Evolutionary conservation across 2,888 invertebrate genomes (phyloP).

Genomic region (Nephrotoma guestfalica): DNA sequence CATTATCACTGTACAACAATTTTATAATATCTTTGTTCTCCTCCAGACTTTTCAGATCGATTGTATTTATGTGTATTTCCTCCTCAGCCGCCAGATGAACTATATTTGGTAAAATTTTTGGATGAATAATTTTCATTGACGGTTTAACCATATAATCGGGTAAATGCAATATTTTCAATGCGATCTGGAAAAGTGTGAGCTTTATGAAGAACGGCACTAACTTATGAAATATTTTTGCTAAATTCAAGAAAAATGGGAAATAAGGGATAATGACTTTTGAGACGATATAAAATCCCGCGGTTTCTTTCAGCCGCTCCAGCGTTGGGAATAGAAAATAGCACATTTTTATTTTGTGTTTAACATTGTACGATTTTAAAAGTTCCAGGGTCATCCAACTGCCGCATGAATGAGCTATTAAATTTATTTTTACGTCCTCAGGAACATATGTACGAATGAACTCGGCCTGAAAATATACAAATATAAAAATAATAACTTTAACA

Average conservation of each 20-base stretch:
- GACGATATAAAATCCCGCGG: constrained; percentile 18
- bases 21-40: constrained; percentile 42
- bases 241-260: not conserved
- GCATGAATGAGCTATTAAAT: constrained; percentile 82
- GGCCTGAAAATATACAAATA: constrained; percentile 22
- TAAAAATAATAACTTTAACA: too few relatives aligned
- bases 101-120: constrained; percentile 39
- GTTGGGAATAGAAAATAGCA: constrained; percentile 75
- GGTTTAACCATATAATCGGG: not conserved
- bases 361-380: constrained; percentile 42
- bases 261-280: not conserved
- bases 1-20: constrained; percentile 56
- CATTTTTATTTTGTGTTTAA: constrained; percentile 41
- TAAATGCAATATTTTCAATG: not conserved
- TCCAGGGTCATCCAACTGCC: constrained; percentile 74
- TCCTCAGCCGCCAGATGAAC: constrained; percentile 55
- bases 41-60: constrained; percentile 43
- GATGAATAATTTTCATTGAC: constrained; percentile 27
- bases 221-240: not conserved
- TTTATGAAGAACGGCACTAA: not conserved
- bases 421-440: constrained; percentile 54
- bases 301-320: constrained; percentile 64
- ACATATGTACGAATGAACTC: constrained; percentile 60
- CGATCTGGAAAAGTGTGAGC: not conserved
- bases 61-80: constrained; percentile 46